Conservation (phyloP, 2,113 vertebrate species). For the Pampusana beccarii region DNA sequence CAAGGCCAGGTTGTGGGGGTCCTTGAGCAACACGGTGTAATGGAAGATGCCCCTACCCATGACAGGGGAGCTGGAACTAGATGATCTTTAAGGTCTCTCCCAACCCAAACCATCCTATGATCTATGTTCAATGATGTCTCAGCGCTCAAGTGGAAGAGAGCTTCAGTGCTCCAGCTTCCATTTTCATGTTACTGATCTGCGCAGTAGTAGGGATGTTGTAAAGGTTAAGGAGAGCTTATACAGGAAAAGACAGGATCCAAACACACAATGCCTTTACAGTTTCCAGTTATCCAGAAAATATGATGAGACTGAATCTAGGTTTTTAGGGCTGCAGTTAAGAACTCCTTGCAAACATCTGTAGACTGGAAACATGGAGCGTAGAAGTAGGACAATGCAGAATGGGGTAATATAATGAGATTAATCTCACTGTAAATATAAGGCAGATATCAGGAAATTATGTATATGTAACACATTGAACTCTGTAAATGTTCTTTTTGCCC, state of each 20-base stretch:
- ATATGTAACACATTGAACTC: background rate
- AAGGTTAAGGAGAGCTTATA: background rate
- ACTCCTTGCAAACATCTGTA: background rate
- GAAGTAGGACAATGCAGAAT: background rate
- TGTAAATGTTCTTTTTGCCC: background rate
- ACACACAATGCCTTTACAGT: accelerated
- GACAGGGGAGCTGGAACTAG: no score
- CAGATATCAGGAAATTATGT: background rate
- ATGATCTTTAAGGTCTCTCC: no score
- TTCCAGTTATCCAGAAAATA: background rate
- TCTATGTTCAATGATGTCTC: background rate
- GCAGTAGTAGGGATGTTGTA: background rate
- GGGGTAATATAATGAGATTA: background rate
- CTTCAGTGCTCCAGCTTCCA: background rate
- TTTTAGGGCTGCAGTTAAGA: background rate
- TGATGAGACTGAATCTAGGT: background rate
- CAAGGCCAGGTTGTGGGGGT: background rate
- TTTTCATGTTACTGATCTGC: background rate
- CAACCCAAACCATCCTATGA: no score
- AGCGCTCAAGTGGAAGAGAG: background rate
- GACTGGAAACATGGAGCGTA: background rate
- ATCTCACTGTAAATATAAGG: background rate
- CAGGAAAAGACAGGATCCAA: background rate
- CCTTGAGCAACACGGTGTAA: background rate
- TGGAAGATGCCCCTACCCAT: background rate